A percentile compares a stretch with the other conserved stretches of the same genome.
These are phyloP conservation scores for Lichenostomus cassidix DNA, from an alignment of 2,113 vertebrate genomes.

Conservation along the genomic window DNA sequence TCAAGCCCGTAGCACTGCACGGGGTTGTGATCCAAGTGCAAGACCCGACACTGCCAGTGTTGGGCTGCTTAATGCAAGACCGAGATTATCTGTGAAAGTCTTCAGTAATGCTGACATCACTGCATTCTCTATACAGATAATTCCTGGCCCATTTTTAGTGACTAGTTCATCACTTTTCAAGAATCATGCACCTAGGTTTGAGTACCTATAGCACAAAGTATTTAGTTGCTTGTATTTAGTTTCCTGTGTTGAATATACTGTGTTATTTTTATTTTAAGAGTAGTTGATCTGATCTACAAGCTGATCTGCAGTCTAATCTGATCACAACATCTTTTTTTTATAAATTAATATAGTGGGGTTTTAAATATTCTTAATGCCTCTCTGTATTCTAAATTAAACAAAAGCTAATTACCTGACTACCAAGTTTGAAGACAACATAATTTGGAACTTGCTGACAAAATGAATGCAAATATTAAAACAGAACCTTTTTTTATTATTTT, in stretches of 20 bases:
- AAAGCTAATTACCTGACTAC: neutral
- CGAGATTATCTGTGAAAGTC: neutral
- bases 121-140: neutral
- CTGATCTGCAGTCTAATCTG: neutral
- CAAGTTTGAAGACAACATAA: neutral
- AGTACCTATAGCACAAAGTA: neutral
- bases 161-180: neutral
- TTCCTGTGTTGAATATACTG: neutral
- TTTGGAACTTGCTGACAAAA: neutral
- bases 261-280: neutral
- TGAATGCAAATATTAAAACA: neutral
- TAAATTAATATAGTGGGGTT: neutral
- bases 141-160: neutral
- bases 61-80: neutral
- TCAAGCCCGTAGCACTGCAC: neutral
- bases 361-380: neutral
- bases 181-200: neutral
- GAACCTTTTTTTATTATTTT: neutral
- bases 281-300: neutral
- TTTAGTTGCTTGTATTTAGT: neutral
- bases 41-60: rapidly evolving
- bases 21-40: neutral
- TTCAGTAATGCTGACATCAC: neutral
- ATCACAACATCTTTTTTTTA: neutral
- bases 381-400: neutral